Conservation (phyloP, 2,888 invertebrate genomes). For the Heliconius ethilla region DNA sequence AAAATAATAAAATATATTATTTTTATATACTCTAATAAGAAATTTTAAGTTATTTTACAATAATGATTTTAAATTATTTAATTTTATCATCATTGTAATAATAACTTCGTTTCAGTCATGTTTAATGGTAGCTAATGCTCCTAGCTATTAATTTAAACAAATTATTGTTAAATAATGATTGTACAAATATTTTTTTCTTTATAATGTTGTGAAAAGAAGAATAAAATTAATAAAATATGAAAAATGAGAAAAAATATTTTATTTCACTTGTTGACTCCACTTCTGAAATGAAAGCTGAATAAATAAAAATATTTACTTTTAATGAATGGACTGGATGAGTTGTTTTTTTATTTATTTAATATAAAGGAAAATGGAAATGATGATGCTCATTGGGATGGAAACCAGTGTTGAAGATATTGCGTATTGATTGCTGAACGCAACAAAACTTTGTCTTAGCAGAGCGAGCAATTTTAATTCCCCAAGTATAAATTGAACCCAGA, state of each 20-base stretch:
- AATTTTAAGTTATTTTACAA: neutral
- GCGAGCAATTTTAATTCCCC: neutral
- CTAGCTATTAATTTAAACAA: neutral
- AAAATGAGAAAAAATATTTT: neutral
- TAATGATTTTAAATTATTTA: neutral
- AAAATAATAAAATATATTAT: too few species aligned
- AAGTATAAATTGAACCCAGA: neutral
- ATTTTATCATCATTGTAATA: neutral
- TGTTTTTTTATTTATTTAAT: neutral
- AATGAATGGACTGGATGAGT: neutral
- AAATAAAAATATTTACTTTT: neutral
- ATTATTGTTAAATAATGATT: neutral
- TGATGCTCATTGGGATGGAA: neutral
- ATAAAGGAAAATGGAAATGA: neutral
- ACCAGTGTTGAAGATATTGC: neutral
- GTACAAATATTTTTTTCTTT: constrained; percentile 7
- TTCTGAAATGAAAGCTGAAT: neutral
- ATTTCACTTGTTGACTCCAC: neutral
- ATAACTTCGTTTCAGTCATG: neutral
- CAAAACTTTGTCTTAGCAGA: neutral
- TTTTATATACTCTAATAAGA: too few species aligned
- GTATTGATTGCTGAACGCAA: neutral
- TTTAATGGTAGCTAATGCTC: neutral
- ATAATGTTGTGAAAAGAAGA: neutral
- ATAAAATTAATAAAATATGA: neutral